Percentiles rank a stretch among this genome's conserved stretches.
Conservation (phyloP, 2,113 vertebrate genomes). For the Ovibos moschatus region DNA sequence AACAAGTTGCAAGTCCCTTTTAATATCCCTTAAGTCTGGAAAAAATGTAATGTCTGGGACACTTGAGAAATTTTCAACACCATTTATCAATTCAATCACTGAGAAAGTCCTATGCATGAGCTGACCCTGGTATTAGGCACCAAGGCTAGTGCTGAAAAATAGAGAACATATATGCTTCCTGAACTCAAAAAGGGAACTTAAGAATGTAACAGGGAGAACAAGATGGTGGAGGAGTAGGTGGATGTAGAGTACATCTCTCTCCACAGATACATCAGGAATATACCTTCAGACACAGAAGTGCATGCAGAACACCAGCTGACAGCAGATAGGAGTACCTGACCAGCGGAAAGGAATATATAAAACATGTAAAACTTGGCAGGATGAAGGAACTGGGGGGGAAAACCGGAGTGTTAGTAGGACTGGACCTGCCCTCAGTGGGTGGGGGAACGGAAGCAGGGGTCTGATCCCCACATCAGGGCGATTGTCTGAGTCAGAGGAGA, state of each 20-base stretch:
- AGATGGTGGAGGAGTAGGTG: background rate
- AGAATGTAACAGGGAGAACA: background rate
- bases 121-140: background rate
- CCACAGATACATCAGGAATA: background rate
- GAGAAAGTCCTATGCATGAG: background rate
- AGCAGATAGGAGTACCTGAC: background rate
- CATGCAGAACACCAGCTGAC: background rate
- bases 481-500: background rate
- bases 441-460: background rate
- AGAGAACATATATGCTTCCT: background rate
- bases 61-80: background rate
- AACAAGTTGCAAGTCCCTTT: background rate
- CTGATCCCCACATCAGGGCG: background rate
- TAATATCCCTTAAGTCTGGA: background rate
- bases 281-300: background rate
- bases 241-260: background rate
- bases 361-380: background rate
- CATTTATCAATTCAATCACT: background rate
- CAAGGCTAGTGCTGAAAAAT: background rate
- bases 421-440: background rate
- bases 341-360: rapidly evolving
- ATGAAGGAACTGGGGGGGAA: background rate
- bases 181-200: background rate
- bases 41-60: background rate
- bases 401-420: background rate